Percentiles rank a stretch among this genome's conserved stretches.
These are phyloP conservation scores for Microctonus hyperodae DNA, from an alignment of 2,888 invertebrate species.

Conservation along the genomic window DNA sequence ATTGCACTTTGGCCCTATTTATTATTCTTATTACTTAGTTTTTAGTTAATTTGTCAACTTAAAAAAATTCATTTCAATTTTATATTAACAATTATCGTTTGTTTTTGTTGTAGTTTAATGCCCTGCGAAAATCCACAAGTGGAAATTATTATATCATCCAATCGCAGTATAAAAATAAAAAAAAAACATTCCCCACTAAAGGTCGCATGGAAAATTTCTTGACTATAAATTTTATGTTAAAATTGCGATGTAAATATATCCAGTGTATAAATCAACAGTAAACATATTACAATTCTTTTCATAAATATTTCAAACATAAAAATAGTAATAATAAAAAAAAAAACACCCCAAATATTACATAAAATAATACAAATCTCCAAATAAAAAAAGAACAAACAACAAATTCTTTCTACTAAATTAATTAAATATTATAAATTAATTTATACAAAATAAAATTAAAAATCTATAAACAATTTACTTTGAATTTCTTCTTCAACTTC, in stretches of 20 bases:
- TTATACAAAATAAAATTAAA: too few species aligned
- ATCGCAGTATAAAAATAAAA: neutral
- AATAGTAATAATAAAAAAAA: slow-evolving; percentile 2
- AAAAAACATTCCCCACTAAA: neutral
- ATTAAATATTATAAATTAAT: too few species aligned
- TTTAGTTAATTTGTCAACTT: slow-evolving; percentile 8
- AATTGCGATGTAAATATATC: slow-evolving; percentile 12
- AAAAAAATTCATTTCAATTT: slow-evolving; percentile 1
- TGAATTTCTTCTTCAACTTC: too few species aligned
- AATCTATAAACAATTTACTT: too few species aligned
- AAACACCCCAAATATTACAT: too few species aligned
- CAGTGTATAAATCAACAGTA: neutral
- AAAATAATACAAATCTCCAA: too few species aligned
- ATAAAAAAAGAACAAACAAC: too few species aligned
- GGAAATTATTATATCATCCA: slow-evolving; percentile 2
- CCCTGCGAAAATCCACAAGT: neutral
- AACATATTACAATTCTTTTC: too few species aligned
- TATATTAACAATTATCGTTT: neutral
- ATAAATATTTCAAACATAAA: too few species aligned
- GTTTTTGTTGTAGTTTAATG: slow-evolving; percentile 1
- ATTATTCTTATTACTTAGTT: too few species aligned
- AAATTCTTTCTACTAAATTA: too few species aligned
- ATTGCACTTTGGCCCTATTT: slow-evolving; percentile 1
- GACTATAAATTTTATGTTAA: slow-evolving; percentile 7
- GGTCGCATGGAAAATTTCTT: slow-evolving; percentile 11